Evolutionary conservation across 2,888 invertebrate genomes (phyloP).

Genomic region (Eucera pruinosa): DNA sequence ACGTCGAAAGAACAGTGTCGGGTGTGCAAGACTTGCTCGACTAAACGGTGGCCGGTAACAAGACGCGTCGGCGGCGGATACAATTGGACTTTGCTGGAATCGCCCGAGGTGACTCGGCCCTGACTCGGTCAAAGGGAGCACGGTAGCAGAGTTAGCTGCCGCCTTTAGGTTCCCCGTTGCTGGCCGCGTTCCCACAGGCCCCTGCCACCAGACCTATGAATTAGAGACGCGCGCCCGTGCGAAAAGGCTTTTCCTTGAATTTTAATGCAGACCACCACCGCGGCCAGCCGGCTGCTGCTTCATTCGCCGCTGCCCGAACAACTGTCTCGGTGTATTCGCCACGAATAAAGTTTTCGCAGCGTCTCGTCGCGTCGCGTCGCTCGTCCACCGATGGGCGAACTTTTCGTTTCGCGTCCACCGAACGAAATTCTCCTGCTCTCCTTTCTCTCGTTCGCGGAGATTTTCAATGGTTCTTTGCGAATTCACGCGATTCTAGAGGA

Average conservation of each 20-base stretch:
- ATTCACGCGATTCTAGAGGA: conserved; percentile 37
- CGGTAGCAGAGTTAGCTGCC: not conserved
- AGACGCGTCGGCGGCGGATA: conserved; percentile 10
- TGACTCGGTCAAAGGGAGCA: conserved; percentile 24
- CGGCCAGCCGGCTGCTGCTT: conserved; percentile 36
- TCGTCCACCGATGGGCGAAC: conserved; percentile 32
- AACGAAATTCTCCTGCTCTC: not conserved
- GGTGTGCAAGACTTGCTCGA: not conserved
- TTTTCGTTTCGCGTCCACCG: conserved; percentile 37
- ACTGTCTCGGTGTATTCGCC: conserved; percentile 56
- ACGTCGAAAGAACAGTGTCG: conserved; percentile 27
- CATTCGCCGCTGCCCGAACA: conserved; percentile 47
- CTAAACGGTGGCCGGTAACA: conserved; percentile 9
- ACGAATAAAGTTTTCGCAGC: conserved; percentile 66
- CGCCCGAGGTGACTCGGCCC: conserved; percentile 15
- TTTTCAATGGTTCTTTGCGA: conserved; percentile 42
- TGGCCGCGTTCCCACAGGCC: conserved; percentile 26
- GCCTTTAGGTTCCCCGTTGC: not conserved
- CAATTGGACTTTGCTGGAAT: conserved; percentile 35
- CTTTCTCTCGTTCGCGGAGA: not conserved
- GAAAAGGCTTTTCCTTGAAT: conserved; percentile 67
- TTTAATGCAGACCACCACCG: conserved; percentile 56
- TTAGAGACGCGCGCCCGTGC: conserved; percentile 49
- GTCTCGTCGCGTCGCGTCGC: no score
- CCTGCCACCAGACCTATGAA: conserved; percentile 57